Evolutionary conservation across 2,888 invertebrate genomes (phyloP), one percentile per base, ranked within the genome.

Genomic region (Odontothrips loti): DNA sequence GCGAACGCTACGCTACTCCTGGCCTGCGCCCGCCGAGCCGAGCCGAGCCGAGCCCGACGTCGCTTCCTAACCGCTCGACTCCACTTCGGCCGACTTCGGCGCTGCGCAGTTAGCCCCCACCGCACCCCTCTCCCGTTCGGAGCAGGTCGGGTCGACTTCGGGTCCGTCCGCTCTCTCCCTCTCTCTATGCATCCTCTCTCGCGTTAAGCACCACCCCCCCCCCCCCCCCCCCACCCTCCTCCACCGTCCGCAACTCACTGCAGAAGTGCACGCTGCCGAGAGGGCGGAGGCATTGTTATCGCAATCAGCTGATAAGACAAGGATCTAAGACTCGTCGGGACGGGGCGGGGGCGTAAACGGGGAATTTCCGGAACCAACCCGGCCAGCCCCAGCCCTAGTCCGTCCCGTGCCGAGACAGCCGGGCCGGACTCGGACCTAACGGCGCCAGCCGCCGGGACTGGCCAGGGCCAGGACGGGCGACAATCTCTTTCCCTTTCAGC

Each of bases 301-400:
- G 27, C 27, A n/a, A 27, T 75, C 68, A 75, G 68, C 68, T 75
- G 68, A 75, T 75, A 75, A 75, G 68, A 75, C 68, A 27, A 27
- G 68, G 68, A 75, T 75, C 68, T 1, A 17, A 58, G 6, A 58
- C 58, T 6, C 34, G n/a, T 0, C 6, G 58, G 58, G 15, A 15
- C 6, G 15, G 58, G 58, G 58, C 8, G 58, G 58, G 58, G 58
- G 17, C 17, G 58, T 20, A 11, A 17, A n/a, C 20, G 17, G 12
- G 58, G 58, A 58, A 4, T 58, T 58, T 17, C 58, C 58, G 17
- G 58, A 75, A 27, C 12, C 23, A 23, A 68, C 58, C 17, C 68
- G 23, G 17, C 63, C 58, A 63, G 63, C 63, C 9, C 63, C 20
- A 10, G 51, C 6, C 15, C 15, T 1, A 12, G 48, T 48, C 10